Evolutionary conservation across 2,797 vertebrate genomes (phyloP).

Genomic region (Triplophysa bombifrons): DNA sequence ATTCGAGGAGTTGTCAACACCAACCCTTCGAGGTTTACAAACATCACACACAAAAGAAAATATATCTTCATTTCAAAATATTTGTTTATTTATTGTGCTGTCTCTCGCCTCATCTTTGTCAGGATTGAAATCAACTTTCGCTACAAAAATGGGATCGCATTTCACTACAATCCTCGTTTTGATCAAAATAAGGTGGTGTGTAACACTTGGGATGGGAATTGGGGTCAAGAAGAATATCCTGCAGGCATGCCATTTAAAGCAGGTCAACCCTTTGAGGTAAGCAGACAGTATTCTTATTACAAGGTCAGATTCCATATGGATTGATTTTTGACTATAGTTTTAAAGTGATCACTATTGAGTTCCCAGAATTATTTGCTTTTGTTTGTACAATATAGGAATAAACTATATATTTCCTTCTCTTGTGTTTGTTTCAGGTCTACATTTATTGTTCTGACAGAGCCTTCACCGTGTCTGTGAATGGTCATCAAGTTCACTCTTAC

Average conservation of each 20-base stretch:
- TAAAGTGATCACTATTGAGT: no score
- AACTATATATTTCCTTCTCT: no score
- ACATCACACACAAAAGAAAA: background rate
- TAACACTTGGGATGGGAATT: background rate
- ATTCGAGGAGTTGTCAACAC: slow-evolving; percentile 68
- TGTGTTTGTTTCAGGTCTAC: slow-evolving; percentile 69
- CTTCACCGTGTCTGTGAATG: slow-evolving; percentile 72
- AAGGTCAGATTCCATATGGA: no score
- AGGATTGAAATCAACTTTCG: slow-evolving; percentile 74
- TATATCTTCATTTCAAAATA: background rate
- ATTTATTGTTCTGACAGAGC: slow-evolving; percentile 70
- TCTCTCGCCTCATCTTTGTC: slow-evolving; percentile 3
- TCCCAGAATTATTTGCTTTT: no score
- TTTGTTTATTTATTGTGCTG: background rate
- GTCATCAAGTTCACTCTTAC: slow-evolving; percentile 67
- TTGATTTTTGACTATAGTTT: no score
- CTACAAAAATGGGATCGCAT: slow-evolving; percentile 62
- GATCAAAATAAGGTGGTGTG: slow-evolving; percentile 66
- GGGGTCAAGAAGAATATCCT: background rate
- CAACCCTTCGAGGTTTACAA: slow-evolving; percentile 64
- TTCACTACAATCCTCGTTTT: slow-evolving; percentile 78
- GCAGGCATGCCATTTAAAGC: background rate
- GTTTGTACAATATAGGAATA: no score
- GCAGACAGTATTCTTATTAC: background rate
- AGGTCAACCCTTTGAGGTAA: slow-evolving; percentile 18